phyloP scores from a whole-genome alignment of 2,797 vertebrate species.

The Crocodylus rhombifer region DNA sequence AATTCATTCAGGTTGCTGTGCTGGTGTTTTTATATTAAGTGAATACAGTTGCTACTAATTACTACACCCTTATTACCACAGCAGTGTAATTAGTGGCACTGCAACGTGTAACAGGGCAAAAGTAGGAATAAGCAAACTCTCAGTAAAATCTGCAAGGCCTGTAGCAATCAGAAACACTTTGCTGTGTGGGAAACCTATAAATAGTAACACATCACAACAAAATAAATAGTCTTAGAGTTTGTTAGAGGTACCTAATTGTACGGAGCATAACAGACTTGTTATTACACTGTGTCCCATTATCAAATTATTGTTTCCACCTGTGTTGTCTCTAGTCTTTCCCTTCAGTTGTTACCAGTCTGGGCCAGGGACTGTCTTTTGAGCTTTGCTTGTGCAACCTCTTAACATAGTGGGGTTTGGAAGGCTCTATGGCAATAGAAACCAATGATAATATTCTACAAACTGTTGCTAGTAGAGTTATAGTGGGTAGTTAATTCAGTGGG shows the following conservation, averaged over 20 bases:
- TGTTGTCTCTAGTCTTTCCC: background rate
- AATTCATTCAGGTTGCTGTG: constrained; percentile 59
- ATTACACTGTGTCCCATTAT: background rate
- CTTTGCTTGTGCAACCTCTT: background rate
- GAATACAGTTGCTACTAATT: constrained; percentile 43
- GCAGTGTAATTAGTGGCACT: background rate
- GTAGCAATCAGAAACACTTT: background rate
- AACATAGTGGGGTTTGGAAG: background rate
- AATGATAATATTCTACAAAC: background rate
- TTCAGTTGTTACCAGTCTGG: background rate
- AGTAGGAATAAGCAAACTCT: background rate
- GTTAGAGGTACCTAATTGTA: background rate
- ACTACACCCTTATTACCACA: constrained; percentile 30
- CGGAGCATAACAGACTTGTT: background rate
- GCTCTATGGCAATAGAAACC: background rate
- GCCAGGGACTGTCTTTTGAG: background rate
- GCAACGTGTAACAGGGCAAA: background rate
- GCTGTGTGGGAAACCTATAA: background rate
- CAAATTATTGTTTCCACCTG: background rate
- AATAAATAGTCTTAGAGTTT: background rate
- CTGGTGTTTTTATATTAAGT: constrained; percentile 56
- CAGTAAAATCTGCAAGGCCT: accelerated
- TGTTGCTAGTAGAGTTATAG: background rate
- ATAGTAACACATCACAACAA: background rate
- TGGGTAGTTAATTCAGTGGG: background rate